Evolutionary conservation across 2,888 invertebrate genomes (phyloP), one percentile per base, ranked within the genome.

Genomic region (Pseudococcus jackbeardsleyi): DNA sequence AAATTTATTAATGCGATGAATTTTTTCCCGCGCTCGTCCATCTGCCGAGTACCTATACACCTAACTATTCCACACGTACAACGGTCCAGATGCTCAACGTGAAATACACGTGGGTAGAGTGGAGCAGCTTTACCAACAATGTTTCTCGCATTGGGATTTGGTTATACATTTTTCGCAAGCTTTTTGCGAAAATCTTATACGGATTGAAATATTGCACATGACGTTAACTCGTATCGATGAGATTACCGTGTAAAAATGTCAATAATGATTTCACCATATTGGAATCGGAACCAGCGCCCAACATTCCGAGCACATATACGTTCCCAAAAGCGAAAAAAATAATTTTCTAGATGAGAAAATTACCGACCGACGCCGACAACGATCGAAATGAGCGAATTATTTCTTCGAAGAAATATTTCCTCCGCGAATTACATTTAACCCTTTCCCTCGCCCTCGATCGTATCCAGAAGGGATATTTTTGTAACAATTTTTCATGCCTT

Each of bases 131-230:
- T 64, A 8, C 12, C 8, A 19, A 64, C 64, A 64, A 22, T 26
- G 68, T 68, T 68, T 68, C 68, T 68, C 68, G 72, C 33, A 72
- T 72, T 72, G 72, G 72, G 72, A 72, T 33, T 72, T 19, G 68
- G 26, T 68, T 68, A 26, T 68, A 42, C 42, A 68, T 68, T 68
- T 68, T 68, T 68, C 12, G 72, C 15, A 33, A 72, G 26, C 26
- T 68, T 68, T 72, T 72, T 33, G 26, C 17, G 33, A 33, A 68
- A 72, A 72, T 72, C 72, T 72, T 15, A 72, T 72, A 33, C 3
- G 33, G 33, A 72, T 72, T 72, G 72, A 72, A 72, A 72, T 33
- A 72, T 72, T 72, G 17, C 72, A 72, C 72, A 72, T 72, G 72
- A 72, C 72, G 72, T 33, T 33, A 72, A 72, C 72, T 72, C 72